Conservation (phyloP, 2,113 vertebrate species). For the Halichoerus grypus region DNA sequence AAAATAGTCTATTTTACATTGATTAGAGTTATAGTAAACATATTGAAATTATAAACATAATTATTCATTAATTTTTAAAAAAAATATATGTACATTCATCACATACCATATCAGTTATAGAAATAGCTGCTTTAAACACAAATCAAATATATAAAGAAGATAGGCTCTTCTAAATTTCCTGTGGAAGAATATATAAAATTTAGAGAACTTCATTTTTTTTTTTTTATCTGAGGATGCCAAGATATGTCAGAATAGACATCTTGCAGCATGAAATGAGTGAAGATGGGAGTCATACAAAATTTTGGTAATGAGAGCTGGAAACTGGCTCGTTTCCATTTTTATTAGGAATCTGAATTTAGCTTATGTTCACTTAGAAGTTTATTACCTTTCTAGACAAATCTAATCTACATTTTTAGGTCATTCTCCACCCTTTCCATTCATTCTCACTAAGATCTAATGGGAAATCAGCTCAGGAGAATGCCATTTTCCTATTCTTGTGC, state of each 20-base stretch:
- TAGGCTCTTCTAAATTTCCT: constrained; percentile 45
- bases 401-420: constrained; percentile 73
- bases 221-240: neutral
- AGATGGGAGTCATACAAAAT: neutral
- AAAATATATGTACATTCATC: neutral
- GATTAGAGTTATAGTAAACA: neutral
- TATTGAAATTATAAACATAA: neutral
- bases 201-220: neutral
- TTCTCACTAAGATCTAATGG: constrained; percentile 32
- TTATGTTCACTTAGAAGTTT: constrained; percentile 71
- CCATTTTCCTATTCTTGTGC: constrained; percentile 43
- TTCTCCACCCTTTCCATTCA: constrained; percentile 58
- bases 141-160: neutral
- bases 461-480: constrained; percentile 46
- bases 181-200: constrained; percentile 1
- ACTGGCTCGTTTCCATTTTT: constrained; percentile 71
- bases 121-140: neutral
- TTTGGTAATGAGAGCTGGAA: constrained; percentile 60
- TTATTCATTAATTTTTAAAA: neutral
- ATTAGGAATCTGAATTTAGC: constrained; percentile 74
- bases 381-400: constrained; percentile 71
- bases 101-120: neutral
- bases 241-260: neutral
- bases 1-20: neutral
- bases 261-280: constrained; percentile 21